These are phyloP conservation scores for Leptodactylus fuscus DNA, from an alignment of 2,113 vertebrate genomes.

Conservation along the genomic window DNA sequence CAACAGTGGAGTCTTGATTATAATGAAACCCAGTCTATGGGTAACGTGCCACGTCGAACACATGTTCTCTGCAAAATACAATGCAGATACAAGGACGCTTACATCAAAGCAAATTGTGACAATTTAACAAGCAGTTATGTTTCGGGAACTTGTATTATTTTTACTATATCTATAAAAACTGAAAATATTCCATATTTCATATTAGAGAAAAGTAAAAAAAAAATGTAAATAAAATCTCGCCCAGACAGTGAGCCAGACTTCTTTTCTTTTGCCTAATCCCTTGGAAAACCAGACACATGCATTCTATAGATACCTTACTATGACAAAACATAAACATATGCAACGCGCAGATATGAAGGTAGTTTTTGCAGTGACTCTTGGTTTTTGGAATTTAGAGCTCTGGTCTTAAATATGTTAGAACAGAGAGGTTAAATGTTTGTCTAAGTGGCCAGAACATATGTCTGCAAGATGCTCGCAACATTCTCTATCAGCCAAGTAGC, in stretches of 20 bases:
- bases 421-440: conserved; percentile 31
- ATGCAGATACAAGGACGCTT: neutral
- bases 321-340: conserved; percentile 29
- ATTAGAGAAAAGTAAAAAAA: neutral
- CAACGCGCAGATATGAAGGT: neutral
- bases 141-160: neutral
- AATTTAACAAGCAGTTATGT: neutral
- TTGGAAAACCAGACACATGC: conserved; percentile 18
- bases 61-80: neutral
- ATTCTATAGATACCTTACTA: conserved; percentile 6
- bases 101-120: neutral
- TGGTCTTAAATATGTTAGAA: neutral
- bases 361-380: conserved; percentile 5
- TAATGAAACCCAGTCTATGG: neutral
- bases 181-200: neutral
- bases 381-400: conserved; percentile 12
- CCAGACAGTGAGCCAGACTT: conserved; percentile 19
- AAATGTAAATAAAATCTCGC: conserved; percentile 13
- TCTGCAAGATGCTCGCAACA: conserved; percentile 31
- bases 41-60: neutral
- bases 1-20: neutral
- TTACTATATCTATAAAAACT: neutral
- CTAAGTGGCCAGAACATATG: conserved; percentile 32
- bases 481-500: conserved; percentile 34
- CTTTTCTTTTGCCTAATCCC: conserved; percentile 2